Evolutionary conservation across 2,888 invertebrate genomes (phyloP), one percentile per base, ranked within the genome.

Genomic region (Epirrhoe tristata): DNA sequence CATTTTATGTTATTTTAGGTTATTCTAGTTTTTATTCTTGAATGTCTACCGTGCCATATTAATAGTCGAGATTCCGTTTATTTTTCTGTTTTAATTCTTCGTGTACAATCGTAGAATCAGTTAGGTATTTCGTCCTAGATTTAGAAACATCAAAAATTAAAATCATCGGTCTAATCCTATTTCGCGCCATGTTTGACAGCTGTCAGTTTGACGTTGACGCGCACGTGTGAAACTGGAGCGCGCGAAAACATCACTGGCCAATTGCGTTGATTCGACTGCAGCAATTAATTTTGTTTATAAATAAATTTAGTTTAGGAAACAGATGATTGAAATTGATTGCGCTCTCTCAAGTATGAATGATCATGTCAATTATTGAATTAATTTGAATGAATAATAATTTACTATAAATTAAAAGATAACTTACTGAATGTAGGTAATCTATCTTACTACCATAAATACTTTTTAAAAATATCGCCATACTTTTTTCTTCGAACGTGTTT

Each of bases 101-200:
- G 1, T 10, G 10, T 8, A 39, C 36, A 8, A 5, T 43, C 39
- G 12, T 43, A 12, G 0, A 12, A 43, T 43, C 39, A 0, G 39
- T 43, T 43, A n/a, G n/a, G n/a, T n/a, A 12, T 43, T 43, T 43
- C 39, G 12, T 14, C 59, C 31, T 31, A 46, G 32, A 63, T 54
- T 53, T 61, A 43, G 17, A 58, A 57, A 59, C 34, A 60, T 72
- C 43, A 63, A 67, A 69, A 61, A 60, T 50, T 34, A 63, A 60
- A 62, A 39, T 46, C 48, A 54, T 17, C 24, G 24, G 24, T 24
- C 50, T 62, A 54, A 70, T 56, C 54, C 58, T 16, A 39, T 17
- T 50, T 34, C 53, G 69, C 69, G 66, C 60, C 62, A 63, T 73
- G 72, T 72, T 74, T 74, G 75, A 74, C 72, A 74, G 66, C 70